A percentile compares a stretch with the other conserved stretches of the same genome.
Conservation (phyloP, 2,113 vertebrate species). For the Phyllostomus discolor region DNA sequence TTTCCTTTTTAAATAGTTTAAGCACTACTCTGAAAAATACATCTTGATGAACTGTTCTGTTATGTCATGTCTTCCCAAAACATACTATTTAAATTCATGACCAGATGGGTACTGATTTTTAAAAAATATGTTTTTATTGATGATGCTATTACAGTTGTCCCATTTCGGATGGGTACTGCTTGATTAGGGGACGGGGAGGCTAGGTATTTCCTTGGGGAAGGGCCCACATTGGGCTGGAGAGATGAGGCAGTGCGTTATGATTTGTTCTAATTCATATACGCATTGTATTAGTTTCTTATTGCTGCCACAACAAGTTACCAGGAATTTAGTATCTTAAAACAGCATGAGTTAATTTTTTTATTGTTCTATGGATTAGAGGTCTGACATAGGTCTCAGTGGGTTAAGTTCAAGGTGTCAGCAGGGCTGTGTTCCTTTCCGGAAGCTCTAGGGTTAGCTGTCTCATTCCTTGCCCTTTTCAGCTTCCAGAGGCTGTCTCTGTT, state of each 20-base stretch:
- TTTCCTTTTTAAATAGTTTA: conserved; percentile 9
- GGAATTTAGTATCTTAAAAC: background rate
- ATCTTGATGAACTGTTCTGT: background rate
- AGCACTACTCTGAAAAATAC: background rate
- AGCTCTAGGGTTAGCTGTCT: background rate
- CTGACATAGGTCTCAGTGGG: background rate
- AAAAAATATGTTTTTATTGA: no score
- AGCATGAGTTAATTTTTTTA: background rate
- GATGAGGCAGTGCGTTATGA: background rate
- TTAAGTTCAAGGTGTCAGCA: background rate
- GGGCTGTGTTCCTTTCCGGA: background rate
- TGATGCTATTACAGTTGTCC: no score
- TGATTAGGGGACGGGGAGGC: background rate
- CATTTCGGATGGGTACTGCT: background rate
- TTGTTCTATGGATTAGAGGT: background rate
- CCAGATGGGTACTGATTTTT: background rate
- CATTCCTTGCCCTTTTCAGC: background rate
- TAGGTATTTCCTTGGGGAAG: background rate
- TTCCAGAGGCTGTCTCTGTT: background rate
- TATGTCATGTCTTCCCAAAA: background rate
- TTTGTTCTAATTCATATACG: background rate
- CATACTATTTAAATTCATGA: background rate
- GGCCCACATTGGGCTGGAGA: background rate
- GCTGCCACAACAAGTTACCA: background rate
- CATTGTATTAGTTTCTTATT: background rate